Base-by-base conservation (phyloP, 2,888 invertebrate genomes). In the Bhutanitis thaidina region DNA sequence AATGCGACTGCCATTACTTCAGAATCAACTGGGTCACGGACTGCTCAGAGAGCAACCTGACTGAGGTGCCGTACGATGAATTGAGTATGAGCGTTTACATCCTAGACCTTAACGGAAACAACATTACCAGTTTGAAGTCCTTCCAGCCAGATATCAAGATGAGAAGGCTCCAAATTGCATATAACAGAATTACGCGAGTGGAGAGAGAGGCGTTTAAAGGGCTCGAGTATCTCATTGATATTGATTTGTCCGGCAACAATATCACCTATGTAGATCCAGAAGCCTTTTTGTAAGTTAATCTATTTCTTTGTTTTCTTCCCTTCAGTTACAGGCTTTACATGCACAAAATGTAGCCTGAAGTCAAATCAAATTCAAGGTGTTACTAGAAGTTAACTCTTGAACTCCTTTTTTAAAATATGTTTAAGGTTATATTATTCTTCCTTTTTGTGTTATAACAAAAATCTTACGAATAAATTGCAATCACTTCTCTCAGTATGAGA, bases 21-120 rank as follows among this genome's bases (percentile, higher is more conserved):
- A 90, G 94, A 54, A 92, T 94, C 65, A 94, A 94, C 80, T 94
- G 93, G 94, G 94, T 94, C 64, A 94, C 94, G 1, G 94, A 94
- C 68, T 94, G 94, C 65, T 94, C 94, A 0, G 93, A 93, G 65
- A 93, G 93, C 78, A 93, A 94, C 77, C 88, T 94, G 50, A 94
- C 94, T 0, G 90, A 90, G 54, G 91, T 94, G 25, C 94, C 93
- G 0, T 92, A 92, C 66, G 91, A 92, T 47, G 93, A 93, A 63
- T 90, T 94, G 51, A 93, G 93, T 65, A 85, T 89, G 34, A 93
- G 93, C 68, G 93, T 94, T 40, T 94, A 94, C 77, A 88, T 94
- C 55, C 78, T 94, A 59, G 94, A 94, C 62, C 82, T 94, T 74
- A 94, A 93, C 67, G 93, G 92, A 35, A 94, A 94, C 71, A 92